phyloP scores from a whole-genome alignment of 1,140 invertebrate species.

The Mesaphorura yosii region DNA sequence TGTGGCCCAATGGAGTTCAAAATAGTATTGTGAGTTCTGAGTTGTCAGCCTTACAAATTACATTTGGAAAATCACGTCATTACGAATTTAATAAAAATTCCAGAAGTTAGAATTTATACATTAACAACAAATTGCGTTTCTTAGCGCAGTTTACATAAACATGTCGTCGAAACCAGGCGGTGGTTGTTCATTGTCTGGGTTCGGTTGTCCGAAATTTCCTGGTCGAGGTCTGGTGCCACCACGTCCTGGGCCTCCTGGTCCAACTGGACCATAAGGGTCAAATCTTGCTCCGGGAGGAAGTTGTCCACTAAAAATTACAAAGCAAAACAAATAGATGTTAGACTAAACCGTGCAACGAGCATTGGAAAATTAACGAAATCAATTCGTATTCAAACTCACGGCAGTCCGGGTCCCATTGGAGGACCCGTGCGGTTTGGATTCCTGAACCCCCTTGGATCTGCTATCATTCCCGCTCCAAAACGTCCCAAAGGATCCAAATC shows the following conservation, averaged over 20 bases:
- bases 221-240: not conserved
- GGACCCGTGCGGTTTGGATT: conserved; percentile 5
- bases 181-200: conserved; percentile 26
- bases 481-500: conserved; percentile 29
- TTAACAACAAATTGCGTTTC: no score
- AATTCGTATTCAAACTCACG: conserved; percentile 3
- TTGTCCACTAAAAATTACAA: conserved; percentile 2
- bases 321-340: no score
- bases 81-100: no score
- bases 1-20: conserved; percentile 6
- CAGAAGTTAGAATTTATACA: no score
- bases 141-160: conserved; percentile 29
- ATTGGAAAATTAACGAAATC: conserved; percentile 1
- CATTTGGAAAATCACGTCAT: no score
- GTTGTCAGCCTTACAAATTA: no score
- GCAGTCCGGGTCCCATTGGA: not conserved
- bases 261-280: conserved; percentile 27
- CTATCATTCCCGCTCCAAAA: conserved; percentile 25
- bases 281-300: conserved; percentile 21
- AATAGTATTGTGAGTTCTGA: not conserved
- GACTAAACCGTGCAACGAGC: no score
- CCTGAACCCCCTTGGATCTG: conserved; percentile 24
- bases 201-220: conserved; percentile 14
- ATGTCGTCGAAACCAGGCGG: conserved; percentile 29
- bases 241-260: conserved; percentile 1